Evolutionary conservation across 1,140 invertebrate genomes (phyloP), one percentile per base, ranked within the genome.

Genomic region (Elymnias hypermnestra): DNA sequence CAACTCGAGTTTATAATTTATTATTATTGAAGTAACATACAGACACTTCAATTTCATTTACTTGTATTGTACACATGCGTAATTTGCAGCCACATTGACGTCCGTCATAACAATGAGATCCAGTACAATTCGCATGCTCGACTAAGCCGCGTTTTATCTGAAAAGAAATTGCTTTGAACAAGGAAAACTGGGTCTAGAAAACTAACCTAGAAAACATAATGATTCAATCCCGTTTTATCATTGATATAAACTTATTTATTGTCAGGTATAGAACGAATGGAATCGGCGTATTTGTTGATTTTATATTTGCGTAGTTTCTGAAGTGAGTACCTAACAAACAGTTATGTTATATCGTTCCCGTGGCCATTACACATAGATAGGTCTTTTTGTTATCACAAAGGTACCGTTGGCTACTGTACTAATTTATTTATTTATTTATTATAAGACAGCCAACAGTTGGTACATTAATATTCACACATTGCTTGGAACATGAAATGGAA

Each of bases 281-380:
- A 13, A 14, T 40, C 26, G n/a, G 10, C 25, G 19, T 3, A 4
- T 21, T 21, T 21, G 19, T 21, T 21, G 19, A 21, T 6, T 21
- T 6, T 6, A 4, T 21, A 21, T 21, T 21, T 21, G 6, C n/a
- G 19, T 21, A 21, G 3, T 3, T 25, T 19, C 8, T 10, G 21
- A 38, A 15, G 31, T 8, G 21, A 38, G 19, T 38, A 54, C 36
- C 57, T 47, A 48, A 58, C 51, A 47, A 62, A 70, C 70, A 71
- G 70, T 66, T 71, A 68, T 56, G 57, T 63, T 65, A 72, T 67
- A 67, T 60, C 56, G 29, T 15, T 53, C 53, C 53, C 37, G 56
- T 31, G 64, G 52, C 58, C 57, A 58, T 49, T 53, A 45, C 51
- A 53, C 51, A 33, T 15, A 33, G 15, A 54, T 56, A 42, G 40